Percentiles rank a stretch among this genome's conserved stretches.
phyloP scores from a whole-genome alignment of 2,888 invertebrate species.

The Priocnemis perturbator region DNA sequence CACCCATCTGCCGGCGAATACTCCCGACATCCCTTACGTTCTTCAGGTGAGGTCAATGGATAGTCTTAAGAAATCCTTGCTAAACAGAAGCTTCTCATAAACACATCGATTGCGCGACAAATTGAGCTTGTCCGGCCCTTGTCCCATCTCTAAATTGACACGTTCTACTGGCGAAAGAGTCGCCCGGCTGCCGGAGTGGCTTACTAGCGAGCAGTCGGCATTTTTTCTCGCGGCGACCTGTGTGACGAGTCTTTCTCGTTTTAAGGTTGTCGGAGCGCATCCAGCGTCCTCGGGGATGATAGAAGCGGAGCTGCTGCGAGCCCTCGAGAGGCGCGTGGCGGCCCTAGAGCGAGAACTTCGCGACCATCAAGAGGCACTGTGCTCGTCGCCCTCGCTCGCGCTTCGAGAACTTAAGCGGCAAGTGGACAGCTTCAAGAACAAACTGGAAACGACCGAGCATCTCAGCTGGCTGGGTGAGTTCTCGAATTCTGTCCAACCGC shows the following conservation, averaged over 20 bases:
- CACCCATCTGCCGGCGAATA: slow-evolving; percentile 78
- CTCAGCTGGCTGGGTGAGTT: slow-evolving; percentile 80
- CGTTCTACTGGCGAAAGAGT: too few species aligned
- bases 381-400: slow-evolving; percentile 76
- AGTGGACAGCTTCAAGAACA: slow-evolving; percentile 79
- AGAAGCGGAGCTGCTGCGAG: slow-evolving; percentile 77
- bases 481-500: not conserved
- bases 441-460: slow-evolving; percentile 80
- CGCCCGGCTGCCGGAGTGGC: too few species aligned
- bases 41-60: slow-evolving; percentile 73
- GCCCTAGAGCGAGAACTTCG: slow-evolving; percentile 78
- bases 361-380: slow-evolving; percentile 74
- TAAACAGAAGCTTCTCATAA: too few species aligned
- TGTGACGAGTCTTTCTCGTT: not conserved
- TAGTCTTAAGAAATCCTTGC: not conserved
- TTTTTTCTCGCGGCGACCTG: not conserved
- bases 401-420: slow-evolving; percentile 79
- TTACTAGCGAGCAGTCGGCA: too few species aligned
- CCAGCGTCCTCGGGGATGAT: slow-evolving; percentile 72
- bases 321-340: slow-evolving; percentile 78
- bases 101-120: too few species aligned
- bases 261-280: slow-evolving; percentile 71
- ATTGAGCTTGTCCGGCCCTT: too few species aligned
- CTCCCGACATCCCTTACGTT: slow-evolving; percentile 77
- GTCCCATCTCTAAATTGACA: too few species aligned